Base-by-base conservation (phyloP, 2,113 vertebrate species). In the Odontesthes bonariensis region DNA sequence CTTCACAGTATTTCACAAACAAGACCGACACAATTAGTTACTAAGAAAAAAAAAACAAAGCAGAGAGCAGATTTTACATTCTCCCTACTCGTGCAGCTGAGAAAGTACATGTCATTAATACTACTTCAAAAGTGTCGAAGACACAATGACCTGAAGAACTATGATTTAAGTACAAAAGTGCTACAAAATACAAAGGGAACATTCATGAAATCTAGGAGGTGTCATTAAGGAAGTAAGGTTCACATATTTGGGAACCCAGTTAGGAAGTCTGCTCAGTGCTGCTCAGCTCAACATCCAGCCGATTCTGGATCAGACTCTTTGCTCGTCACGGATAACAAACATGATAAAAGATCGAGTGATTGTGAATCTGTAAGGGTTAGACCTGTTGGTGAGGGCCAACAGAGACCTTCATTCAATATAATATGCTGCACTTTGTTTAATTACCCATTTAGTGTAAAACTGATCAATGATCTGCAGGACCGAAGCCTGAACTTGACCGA, bases 191-290 rank as follows among this genome's bases (percentile, higher is more conserved):
- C 38, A 31, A 66, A 67, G 31, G 12, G 54, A 64, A 83, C 79
- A 86, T 82, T 84, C 61, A 56, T 58, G 55, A 72, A 69, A 73
- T 79, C 17, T n/a, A 42, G 12, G 44, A 72, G 53, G 38, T 20
- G 23, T 60, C 20, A 19, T 11, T 53, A 38, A 76, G 23, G 11
- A 55, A 62, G 33, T 23, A 69, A 79, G 22, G 53, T 78, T 89
- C 81, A 85, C 75, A 85, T 75, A 70, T 79, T 75, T 73, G 35
- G 78, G 57, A 77, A 69, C 81, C 73, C 32, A 78, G 75, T 86
- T 55, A 52, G 73, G 73, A 83, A 75, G 73, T 77, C 72, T 56
- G 58, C 10, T 52, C 9, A 44, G 54, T 76, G 64, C 60, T 56
- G 46, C 52, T 78, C 32, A 32, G 63, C 8, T 82, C 11, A 73